Conservation (phyloP, 2,888 invertebrate species). For the Cataglyphis rosenhaueri region DNA sequence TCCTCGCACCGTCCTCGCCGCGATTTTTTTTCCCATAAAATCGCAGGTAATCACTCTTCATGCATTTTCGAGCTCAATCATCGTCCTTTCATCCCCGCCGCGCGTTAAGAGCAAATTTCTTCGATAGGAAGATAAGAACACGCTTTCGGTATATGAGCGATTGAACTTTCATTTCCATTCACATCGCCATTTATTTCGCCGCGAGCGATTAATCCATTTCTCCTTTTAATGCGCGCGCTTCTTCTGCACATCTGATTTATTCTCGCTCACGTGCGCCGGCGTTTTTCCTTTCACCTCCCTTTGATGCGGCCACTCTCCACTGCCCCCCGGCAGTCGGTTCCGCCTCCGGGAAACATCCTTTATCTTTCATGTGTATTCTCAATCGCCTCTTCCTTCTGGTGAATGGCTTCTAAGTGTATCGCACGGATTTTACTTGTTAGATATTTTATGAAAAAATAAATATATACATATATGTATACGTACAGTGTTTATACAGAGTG, state of each 20-base stretch:
- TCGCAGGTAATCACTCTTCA: not conserved
- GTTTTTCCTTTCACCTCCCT: conserved; percentile 67
- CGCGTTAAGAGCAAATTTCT: not conserved
- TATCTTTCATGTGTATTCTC: conserved; percentile 24
- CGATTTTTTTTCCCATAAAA: not conserved
- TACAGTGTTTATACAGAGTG: no score
- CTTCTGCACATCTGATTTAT: conserved; percentile 52
- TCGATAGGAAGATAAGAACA: conserved; percentile 32
- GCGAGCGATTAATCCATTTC: conserved; percentile 70
- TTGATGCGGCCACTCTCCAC: conserved; percentile 38
- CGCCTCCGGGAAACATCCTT: conserved; percentile 37
- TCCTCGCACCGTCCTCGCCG: not conserved
- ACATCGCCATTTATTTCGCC: conserved; percentile 48
- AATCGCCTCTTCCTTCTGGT: conserved; percentile 30
- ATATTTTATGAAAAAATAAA: no score
- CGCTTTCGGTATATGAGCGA: conserved; percentile 10
- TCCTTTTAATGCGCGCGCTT: conserved; percentile 40
- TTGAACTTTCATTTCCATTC: conserved; percentile 67
- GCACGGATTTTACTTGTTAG: conserved; percentile 1
- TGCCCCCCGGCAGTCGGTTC: conserved; percentile 54
- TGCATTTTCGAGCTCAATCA: not conserved
- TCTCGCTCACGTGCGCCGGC: conserved; percentile 42
- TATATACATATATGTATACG: no score
- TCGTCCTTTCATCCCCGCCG: not conserved
- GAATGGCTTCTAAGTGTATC: conserved; percentile 27